Evolutionary conservation across 2,888 invertebrate genomes (phyloP), one percentile per base, ranked within the genome.

Genomic region (Perithous albicinctus): DNA sequence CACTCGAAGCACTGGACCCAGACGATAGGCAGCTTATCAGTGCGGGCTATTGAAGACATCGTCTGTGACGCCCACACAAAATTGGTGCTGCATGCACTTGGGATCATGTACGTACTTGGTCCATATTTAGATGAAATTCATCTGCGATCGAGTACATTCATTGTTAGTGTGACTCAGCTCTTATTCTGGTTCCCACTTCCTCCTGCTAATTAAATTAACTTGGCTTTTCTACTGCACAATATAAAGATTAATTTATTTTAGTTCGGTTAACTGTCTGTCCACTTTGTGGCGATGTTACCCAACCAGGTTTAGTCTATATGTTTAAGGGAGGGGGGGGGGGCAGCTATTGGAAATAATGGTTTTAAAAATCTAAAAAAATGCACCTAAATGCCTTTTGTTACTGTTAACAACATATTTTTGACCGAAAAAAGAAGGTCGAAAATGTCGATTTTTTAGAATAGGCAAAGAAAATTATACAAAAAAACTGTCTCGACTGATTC

Each of bases 11-110:
- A 18, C 15, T 1, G 66, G 4, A 29, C 23, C 10, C 26, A 70
- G 75, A 75, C 80, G 70, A 75, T 66, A 75, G 41, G 29, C 43
- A 29, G 10, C 54, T 75, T 80, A 80, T 80, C 80, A 75, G 46
- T 70, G 63, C 6, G 15, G 20, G 26, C 23, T 56, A 56, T 63
- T 61, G 15, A 46, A 59, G 72, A 70, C 41, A 61, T 35, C 41
- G 54, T 56, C 64, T 26, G 46, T 56, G 29, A 64, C 38, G 70
- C 64, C 70, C 20, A 38, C 75, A 72, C 56, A 20, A 64, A 80
- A 70, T 80, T 75, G 29, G 23, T 46, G 12, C 46, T 20, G 12
- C 2, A 23, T 23, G 10, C 23, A 23, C 51, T 20, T 8, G 10
- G 20, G 10, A 23, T 23, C 20, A 10, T 23, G 10, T 51, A 23